These are phyloP conservation scores for Synchiropus splendidus DNA, from an alignment of 2,113 vertebrate species.

Conservation along the genomic window DNA sequence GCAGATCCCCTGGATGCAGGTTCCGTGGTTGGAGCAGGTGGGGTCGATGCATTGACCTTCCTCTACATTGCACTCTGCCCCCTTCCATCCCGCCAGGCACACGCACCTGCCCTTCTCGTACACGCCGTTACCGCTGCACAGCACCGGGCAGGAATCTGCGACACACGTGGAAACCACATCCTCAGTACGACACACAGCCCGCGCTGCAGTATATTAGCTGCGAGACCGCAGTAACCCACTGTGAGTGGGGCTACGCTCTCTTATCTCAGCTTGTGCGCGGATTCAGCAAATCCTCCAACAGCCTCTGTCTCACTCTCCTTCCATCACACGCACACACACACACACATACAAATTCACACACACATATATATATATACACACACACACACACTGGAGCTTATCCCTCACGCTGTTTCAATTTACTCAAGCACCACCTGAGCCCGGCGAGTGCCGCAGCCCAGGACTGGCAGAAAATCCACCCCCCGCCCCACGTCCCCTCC, in stretches of 20 bases:
- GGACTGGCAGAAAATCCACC: constrained; percentile 57
- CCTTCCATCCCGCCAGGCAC: constrained; percentile 89
- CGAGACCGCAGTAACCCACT: constrained; percentile 45
- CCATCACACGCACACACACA: constrained; percentile 7
- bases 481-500: constrained; percentile 48
- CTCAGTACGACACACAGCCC: constrained; percentile 1
- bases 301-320: constrained; percentile 24
- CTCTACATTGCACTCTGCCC: constrained; percentile 88
- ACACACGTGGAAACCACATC: constrained; percentile 21
- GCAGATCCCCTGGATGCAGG: constrained; percentile 88
- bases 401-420: constrained; percentile 65
- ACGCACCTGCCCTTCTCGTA: constrained; percentile 91
- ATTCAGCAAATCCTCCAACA: constrained; percentile 63
- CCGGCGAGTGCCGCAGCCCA: constrained; percentile 56
- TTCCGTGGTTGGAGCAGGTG: constrained; percentile 89
- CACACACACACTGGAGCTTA: constrained; percentile 42
- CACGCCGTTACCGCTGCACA: constrained; percentile 91
- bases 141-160: constrained; percentile 90
- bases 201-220: constrained; percentile 54
- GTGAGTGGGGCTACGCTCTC: constrained; percentile 51
- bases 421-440: constrained; percentile 63
- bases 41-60: constrained; percentile 94
- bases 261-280: constrained; percentile 52
- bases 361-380: not conserved
- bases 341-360: constrained; percentile 7